These are phyloP conservation scores for Nixonia krombeini DNA, from an alignment of 1,140 invertebrate species.

Conservation along the genomic window DNA sequence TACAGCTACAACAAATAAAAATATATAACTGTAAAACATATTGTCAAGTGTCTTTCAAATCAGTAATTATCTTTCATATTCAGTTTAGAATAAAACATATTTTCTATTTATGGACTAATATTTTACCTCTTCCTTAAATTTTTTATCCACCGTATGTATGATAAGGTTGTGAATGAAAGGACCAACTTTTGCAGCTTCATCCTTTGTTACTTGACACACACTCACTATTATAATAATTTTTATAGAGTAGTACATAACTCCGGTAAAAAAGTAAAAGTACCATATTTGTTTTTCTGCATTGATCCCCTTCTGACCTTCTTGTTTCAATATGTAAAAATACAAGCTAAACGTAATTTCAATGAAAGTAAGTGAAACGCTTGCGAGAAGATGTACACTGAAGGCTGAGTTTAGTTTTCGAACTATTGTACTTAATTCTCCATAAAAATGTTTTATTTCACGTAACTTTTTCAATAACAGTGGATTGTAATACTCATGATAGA, in stretches of 20 bases:
- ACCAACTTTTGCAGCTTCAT: slow-evolving; percentile 32
- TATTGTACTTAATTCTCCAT: slow-evolving; percentile 22
- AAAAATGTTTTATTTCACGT: slow-evolving; percentile 25
- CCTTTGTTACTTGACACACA: slow-evolving; percentile 33
- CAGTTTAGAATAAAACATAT: too few species aligned
- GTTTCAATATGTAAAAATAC: slow-evolving; percentile 39
- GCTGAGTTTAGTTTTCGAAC: slow-evolving; percentile 27
- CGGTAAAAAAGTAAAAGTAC: slow-evolving; percentile 35
- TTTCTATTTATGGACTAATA: too few species aligned
- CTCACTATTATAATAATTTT: slow-evolving; percentile 18
- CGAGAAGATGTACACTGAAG: slow-evolving; percentile 33
- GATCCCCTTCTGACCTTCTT: slow-evolving; percentile 16
- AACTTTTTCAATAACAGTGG: slow-evolving; percentile 19
- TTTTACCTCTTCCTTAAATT: too few species aligned
- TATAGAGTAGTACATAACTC: slow-evolving; percentile 19
- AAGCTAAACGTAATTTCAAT: slow-evolving; percentile 43
- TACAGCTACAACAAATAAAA: slow-evolving; percentile 2
- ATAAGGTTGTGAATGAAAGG: too few species aligned
- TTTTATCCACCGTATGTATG: too few species aligned
- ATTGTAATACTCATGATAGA: slow-evolving; percentile 34
- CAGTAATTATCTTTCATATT: too few species aligned
- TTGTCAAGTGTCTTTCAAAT: too few species aligned
- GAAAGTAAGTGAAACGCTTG: slow-evolving; percentile 25
- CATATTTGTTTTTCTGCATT: slow-evolving; percentile 41
- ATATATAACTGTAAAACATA: too few species aligned